Conservation (phyloP, 2,113 vertebrate genomes). For the Lamprotornis superbus region DNA sequence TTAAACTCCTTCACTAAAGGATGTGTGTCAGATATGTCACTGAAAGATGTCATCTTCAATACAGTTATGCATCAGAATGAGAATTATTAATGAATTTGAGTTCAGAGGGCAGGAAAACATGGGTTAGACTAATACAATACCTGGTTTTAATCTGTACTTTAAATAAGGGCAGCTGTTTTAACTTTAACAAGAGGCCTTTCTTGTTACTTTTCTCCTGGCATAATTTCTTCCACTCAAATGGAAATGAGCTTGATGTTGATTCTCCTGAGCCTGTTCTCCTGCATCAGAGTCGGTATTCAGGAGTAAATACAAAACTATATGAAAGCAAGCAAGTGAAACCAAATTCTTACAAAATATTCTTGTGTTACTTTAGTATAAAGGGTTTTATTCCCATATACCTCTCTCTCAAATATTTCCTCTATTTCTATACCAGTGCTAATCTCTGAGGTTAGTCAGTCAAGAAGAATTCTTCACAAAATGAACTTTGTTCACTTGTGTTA, state of each 20-base stretch:
- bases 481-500: background rate
- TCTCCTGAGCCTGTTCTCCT: background rate
- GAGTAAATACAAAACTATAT: background rate
- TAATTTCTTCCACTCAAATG: background rate
- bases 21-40: background rate
- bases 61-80: background rate
- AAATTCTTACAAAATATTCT: background rate
- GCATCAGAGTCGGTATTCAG: background rate
- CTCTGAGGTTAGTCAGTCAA: background rate
- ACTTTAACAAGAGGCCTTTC: background rate
- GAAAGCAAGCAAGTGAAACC: background rate
- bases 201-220: background rate
- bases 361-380: background rate
- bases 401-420: background rate
- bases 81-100: conserved; percentile 2
- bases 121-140: background rate
- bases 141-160: background rate
- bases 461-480: background rate
- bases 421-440: background rate
- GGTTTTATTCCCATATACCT: background rate
- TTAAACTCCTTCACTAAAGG: background rate
- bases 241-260: background rate
- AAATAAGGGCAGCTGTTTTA: background rate
- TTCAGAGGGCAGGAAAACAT: background rate
- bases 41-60: background rate